Evolutionary conservation across 2,113 vertebrate genomes (phyloP).

Genomic region (Pristiophorus japonicus): DNA sequence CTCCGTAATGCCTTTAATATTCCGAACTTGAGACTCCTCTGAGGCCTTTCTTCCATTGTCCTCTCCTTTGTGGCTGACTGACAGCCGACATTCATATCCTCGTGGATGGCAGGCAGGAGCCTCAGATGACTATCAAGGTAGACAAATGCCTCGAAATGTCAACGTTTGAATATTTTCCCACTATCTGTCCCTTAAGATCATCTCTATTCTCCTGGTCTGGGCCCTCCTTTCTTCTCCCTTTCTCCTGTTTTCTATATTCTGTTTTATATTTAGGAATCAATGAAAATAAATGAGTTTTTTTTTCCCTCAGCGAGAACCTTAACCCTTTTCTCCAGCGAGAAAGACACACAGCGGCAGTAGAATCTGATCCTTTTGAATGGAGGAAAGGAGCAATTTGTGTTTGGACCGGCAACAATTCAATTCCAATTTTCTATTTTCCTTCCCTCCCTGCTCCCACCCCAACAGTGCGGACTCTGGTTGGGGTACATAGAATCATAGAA

Average conservation of each 20-base stretch:
- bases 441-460: not conserved
- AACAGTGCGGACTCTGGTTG: not conserved
- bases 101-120: not conserved
- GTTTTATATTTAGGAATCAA: constrained; percentile 18
- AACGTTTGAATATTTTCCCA: constrained; percentile 33
- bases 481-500: not conserved
- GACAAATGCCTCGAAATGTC: constrained; percentile 28
- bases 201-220: not conserved
- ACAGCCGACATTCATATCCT: constrained; percentile 27
- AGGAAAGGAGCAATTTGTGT: not conserved
- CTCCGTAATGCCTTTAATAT: not conserved
- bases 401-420: not conserved
- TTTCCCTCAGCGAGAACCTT: not conserved
- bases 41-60: not conserved
- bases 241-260: constrained; percentile 6
- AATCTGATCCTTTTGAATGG: not conserved
- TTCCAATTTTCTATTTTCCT: not conserved
- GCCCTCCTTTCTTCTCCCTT: not conserved
- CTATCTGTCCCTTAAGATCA: constrained; percentile 13
- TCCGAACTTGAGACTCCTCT: not conserved
- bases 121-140: constrained; percentile 25
- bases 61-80: constrained; percentile 2
- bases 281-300: not conserved
- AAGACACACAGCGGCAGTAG: not conserved
- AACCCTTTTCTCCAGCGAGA: not conserved